A percentile compares a stretch with the other conserved stretches of the same genome.
Evolutionary conservation across 1,140 invertebrate species (phyloP).

Genomic region (Adelges cooleyi): DNA sequence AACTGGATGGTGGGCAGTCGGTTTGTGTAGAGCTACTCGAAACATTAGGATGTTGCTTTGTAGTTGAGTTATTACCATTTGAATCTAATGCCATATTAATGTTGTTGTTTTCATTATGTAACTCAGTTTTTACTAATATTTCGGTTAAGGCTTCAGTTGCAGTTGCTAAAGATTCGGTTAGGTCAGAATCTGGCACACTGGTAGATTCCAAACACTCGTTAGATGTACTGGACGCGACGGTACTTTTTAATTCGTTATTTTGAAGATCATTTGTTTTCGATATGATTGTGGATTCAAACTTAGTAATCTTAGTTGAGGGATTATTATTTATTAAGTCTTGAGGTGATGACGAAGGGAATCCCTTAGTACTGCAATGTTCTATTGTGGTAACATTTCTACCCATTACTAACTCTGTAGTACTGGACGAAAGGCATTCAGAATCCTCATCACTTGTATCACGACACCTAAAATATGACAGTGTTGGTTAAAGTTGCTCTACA

Average conservation of each 20-base stretch:
- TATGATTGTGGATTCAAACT: slow-evolving; percentile 4
- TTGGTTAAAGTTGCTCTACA: too few species aligned
- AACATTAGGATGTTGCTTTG: neutral
- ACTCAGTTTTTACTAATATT: neutral
- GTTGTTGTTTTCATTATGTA: neutral
- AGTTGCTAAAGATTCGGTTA: neutral
- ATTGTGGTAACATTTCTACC: neutral
- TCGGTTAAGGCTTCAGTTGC: slow-evolving; percentile 4
- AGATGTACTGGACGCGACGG: neutral
- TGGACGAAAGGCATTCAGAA: neutral
- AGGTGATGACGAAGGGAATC: neutral
- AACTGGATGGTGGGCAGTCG: neutral
- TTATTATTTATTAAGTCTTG: slow-evolving; percentile 16
- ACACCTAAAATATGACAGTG: neutral
- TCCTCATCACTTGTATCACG: slow-evolving; percentile 17
- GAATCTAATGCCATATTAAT: neutral
- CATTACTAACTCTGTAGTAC: slow-evolving; percentile 1
- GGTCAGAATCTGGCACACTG: neutral
- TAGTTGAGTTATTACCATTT: neutral
- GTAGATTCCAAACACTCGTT: neutral
- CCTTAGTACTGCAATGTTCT: neutral
- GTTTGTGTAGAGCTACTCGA: slow-evolving; percentile 15
- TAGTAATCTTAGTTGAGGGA: neutral
- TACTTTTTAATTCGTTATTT: slow-evolving; percentile 5
- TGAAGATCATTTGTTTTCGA: neutral